phyloP scores from a whole-genome alignment of 2,797 vertebrate species.

The Alcedo atthis region DNA sequence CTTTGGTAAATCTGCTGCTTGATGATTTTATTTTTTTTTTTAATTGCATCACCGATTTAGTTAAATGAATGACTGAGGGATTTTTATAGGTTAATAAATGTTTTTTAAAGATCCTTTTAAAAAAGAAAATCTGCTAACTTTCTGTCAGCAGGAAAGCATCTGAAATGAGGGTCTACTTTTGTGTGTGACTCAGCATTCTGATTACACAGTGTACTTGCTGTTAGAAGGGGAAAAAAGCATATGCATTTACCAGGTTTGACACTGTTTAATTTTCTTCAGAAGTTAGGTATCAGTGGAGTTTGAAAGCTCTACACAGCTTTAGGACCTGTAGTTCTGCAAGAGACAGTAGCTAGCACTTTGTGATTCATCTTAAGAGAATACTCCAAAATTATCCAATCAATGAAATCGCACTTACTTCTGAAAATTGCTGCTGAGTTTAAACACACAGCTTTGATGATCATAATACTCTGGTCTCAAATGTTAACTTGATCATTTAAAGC shows the following conservation, averaged over 20 bases:
- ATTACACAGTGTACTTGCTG: constrained; percentile 19
- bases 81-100: background rate
- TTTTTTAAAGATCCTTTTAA: constrained; percentile 2
- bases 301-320: constrained; percentile 17
- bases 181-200: constrained; percentile 51
- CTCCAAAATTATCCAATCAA: constrained; percentile 60
- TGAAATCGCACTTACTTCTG: constrained; percentile 37
- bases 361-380: constrained; percentile 18
- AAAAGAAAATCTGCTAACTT: background rate
- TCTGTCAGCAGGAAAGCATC: constrained; percentile 25
- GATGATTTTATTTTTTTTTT: background rate
- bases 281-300: constrained; percentile 6
- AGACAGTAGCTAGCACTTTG: constrained; percentile 55
- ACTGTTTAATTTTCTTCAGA: constrained; percentile 48
- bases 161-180: constrained; percentile 39
- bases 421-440: constrained; percentile 37
- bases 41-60: background rate
- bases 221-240: background rate
- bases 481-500: constrained; percentile 8
- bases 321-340: background rate
- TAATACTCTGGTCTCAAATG: constrained; percentile 3
- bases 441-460: background rate
- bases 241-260: constrained; percentile 6
- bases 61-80: background rate
- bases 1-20: constrained; percentile 84